Conservation (phyloP, 1,140 invertebrate species). For the Drosophila santomea region DNA sequence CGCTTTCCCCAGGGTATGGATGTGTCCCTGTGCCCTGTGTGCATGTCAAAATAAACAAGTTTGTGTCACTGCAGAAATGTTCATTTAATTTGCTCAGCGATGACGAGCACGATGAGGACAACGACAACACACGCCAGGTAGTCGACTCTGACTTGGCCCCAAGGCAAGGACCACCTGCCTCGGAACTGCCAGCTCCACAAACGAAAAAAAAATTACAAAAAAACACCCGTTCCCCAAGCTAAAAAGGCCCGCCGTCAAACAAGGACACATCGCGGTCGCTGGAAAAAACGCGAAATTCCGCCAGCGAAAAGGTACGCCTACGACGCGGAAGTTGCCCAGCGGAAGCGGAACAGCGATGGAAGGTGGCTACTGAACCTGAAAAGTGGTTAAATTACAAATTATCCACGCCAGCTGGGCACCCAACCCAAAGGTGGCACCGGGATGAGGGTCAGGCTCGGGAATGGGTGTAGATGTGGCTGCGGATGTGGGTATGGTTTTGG, state of each 20-base stretch:
- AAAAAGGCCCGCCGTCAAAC: conserved; percentile 10
- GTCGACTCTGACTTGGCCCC: background rate
- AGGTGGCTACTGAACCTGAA: conserved; percentile 80
- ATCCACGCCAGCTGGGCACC: conserved; percentile 76
- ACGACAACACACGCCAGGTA: conserved; percentile 31
- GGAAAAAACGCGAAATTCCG: conserved; percentile 44
- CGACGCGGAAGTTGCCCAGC: conserved; percentile 30
- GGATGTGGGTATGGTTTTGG: background rate
- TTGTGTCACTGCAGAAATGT: conserved; percentile 81
- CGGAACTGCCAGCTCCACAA: background rate
- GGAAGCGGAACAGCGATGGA: conserved; percentile 61
- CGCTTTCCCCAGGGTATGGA: conserved; percentile 14
- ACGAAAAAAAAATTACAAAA: background rate
- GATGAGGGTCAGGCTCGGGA: conserved; percentile 21
- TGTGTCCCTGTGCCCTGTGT: conserved; percentile 47
- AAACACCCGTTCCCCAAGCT: background rate
- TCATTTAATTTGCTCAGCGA: conserved; percentile 77
- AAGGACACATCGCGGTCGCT: conserved; percentile 49
- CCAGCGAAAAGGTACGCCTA: conserved; percentile 41
- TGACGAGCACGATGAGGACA: conserved; percentile 45
- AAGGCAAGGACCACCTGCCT: conserved; percentile 13
- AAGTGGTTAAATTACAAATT: conserved; percentile 85
- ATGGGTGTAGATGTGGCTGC: background rate
- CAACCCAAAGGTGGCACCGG: conserved; percentile 15
- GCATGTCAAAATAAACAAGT: conserved; percentile 84